Base-by-base conservation (phyloP, 2,797 vertebrate genomes). In the Myotis findleyi region DNA sequence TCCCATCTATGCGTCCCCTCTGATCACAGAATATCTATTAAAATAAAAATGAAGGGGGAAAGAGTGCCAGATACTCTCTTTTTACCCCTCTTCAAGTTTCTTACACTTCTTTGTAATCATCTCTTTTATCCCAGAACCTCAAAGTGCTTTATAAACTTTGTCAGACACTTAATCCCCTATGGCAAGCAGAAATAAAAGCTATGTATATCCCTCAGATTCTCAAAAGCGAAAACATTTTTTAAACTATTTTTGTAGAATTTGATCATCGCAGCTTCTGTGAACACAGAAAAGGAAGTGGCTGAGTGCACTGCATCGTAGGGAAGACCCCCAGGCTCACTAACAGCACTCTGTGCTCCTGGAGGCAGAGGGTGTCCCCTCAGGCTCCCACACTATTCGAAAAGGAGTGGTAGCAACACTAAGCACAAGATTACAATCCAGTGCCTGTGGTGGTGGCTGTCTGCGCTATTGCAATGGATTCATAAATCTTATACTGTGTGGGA, bases 161-260 rank as follows among this genome's bases (percentile, higher is more conserved):
- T 83, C 49, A 77, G 83, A 72, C 72, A 92, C 30, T 89, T 94
- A 96, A 80, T 51, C 85, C 53, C 36, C 84, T 53, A 62, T 77
- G 44, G 73, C 55, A 81, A 73, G 87, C n/a, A 92, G 57, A 96
- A 95, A 96, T 95, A 91, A 87, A 75, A 90, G 59, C 14, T 62
- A 62, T 76, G 55, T 73, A 53, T 85, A 87, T 71, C 44, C 33
- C 72, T 89, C 64, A 90, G 82, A 93, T 76, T 94, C 73, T 94
- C 69, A 89, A 94, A 97, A 86, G 77, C 0, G 4, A 80, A 93
- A 71, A 95, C 92, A 91, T 95, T 97, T 97, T 94, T 95, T 82
- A 95, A 95, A 92, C 87, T 80, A 5, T 79, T 94, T 76, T 90
- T 96, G 93, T 92, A 88, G 95, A 96, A 96, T 95, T 89, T 96